Evolutionary conservation across 2,113 vertebrate species (phyloP), one percentile per base, ranked within the genome.

Genomic region (Ascaphus truei): DNA sequence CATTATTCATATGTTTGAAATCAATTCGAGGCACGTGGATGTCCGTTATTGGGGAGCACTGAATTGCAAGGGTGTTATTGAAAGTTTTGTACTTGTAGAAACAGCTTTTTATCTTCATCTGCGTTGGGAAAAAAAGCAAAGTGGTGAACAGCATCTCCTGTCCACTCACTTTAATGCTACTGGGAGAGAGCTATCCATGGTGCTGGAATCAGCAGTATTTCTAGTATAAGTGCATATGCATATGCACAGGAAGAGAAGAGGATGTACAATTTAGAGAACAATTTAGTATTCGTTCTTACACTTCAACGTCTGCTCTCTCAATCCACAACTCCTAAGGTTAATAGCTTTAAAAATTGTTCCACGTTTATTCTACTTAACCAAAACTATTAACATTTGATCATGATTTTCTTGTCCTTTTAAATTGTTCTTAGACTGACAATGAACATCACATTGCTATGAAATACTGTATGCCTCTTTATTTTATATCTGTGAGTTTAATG

Each of bases 371-470:
- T 34, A 18, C 29, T 34, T 5, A 62, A 34, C 18, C 29, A 50
- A 62, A 47, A 48, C 37, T 45, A 45, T 8, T 47, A 62, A 48
- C 60, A 62, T 47, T 13, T 34, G 60, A 43, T 62, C 43, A 62
- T 48, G 43, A 31, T 16, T 34, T 62, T 33, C 43, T 16, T 62
- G 30, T 47, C 12, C 6, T 23, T 25, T 18, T 25, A 47, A 47
- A 31, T 30, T 31, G 25, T 25, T 27, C 58, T 61, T 45, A 18
- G 22, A 10, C 16, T 18, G 25, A 39, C 58, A 61, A 45, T 31
- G 25, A 45, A 45, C 30, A 45, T 5, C n/a, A 61, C n/a, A n/a
- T n/a, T n/a, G n/a, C n/a, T n/a, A n/a, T n/a, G n/a, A n/a, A n/a
- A 45, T 16, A 20, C 37, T 29, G 31, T 61, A 25, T 13, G n/a